Percentiles rank a stretch among this genome's conserved stretches.
Conservation (phyloP, 2,888 invertebrate species). For the Luffia ferchaultella region DNA sequence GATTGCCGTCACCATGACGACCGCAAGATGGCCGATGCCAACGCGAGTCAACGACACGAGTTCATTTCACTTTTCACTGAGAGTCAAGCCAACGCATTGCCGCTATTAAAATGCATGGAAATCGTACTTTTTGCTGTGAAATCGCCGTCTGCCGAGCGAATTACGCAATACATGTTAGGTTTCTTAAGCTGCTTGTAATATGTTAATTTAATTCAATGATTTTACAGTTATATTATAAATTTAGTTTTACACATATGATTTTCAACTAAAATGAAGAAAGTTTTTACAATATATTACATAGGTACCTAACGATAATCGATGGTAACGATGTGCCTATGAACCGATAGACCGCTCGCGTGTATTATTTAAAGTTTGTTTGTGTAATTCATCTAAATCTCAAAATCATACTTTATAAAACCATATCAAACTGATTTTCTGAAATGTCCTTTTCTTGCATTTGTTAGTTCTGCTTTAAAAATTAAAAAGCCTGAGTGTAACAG, state of each 20-base stretch:
- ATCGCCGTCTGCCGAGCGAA: background rate
- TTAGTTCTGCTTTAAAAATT: no score
- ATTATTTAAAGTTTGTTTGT: no score
- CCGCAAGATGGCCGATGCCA: slow-evolving; percentile 17
- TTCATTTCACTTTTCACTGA: slow-evolving; percentile 22
- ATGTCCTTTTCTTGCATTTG: no score
- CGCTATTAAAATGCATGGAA: background rate
- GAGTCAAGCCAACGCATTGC: background rate
- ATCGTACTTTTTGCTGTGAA: background rate
- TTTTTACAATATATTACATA: no score
- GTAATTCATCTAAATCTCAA: no score
- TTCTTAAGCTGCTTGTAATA: background rate
- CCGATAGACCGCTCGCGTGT: no score
- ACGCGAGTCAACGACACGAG: slow-evolving; percentile 18
- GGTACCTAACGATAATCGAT: no score
- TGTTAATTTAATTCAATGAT: background rate
- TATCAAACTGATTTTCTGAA: no score
- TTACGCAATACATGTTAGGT: background rate
- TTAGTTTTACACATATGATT: background rate
- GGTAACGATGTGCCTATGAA: no score
- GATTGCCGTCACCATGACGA: slow-evolving; percentile 18
- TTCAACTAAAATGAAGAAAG: no score
- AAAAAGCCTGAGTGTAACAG: no score
- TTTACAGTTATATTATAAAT: background rate
- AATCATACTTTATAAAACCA: no score